Evolutionary conservation across 2,888 invertebrate genomes (phyloP).

Genomic region (Catocala sponsa): DNA sequence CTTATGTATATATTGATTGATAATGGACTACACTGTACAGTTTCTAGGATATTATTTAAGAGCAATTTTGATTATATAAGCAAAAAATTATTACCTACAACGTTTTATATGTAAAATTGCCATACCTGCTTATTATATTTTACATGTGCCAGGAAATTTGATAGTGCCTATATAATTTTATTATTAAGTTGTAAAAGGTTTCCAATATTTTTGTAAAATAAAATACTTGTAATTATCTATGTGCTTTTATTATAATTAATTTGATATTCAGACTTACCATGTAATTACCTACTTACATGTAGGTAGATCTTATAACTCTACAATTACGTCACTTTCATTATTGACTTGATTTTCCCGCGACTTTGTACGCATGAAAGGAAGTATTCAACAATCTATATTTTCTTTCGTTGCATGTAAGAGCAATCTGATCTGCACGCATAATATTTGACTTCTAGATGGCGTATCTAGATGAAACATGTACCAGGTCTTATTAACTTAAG

Average conservation of each 20-base stretch:
- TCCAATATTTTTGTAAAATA: constrained; percentile 54
- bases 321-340: no score
- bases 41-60: constrained; percentile 47
- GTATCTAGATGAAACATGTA: no score
- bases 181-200: constrained; percentile 28
- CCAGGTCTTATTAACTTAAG: no score
- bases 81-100: constrained; percentile 7
- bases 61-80: constrained; percentile 19
- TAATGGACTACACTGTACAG: constrained; percentile 38
- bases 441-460: no score
- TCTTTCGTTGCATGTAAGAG: no score
- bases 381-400: no score
- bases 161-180: constrained; percentile 7
- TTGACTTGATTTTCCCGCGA: no score
- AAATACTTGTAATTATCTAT: constrained; percentile 34
- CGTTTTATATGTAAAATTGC: constrained; percentile 17
- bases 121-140: constrained; percentile 27
- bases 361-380: no score
- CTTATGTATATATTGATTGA: constrained; percentile 21
- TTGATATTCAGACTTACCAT: background rate
- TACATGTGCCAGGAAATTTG: constrained; percentile 41
- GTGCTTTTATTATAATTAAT: constrained; percentile 9
- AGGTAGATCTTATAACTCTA: no score
- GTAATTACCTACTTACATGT: no score
- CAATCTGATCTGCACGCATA: no score